Evolutionary conservation across 2,888 invertebrate genomes (phyloP).

Genomic region (Sinopyrophorus schimmeli): DNA sequence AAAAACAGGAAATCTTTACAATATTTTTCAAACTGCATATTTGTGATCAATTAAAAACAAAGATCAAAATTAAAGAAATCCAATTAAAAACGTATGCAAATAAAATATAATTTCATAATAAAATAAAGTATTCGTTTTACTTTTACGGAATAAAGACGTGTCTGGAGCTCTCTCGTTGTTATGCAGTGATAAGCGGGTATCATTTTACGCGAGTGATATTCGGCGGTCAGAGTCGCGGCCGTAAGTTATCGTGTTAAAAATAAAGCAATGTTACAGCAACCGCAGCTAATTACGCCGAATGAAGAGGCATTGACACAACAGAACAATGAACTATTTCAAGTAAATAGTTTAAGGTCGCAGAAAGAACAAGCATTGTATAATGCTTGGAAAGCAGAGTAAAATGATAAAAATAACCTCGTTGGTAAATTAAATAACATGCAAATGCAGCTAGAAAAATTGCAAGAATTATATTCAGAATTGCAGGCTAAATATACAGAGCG

Average conservation of each 20-base stretch:
- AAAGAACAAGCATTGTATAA: constrained; percentile 12
- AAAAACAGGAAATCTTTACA: too few relatives aligned
- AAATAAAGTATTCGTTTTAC: constrained; percentile 1
- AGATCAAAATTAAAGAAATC: too few relatives aligned
- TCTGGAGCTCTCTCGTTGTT: background rate
- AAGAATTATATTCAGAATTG: constrained; percentile 9
- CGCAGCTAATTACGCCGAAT: constrained; percentile 12
- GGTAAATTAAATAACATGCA: constrained; percentile 15
- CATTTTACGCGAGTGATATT: constrained; percentile 19
- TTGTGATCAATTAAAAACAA: too few relatives aligned
- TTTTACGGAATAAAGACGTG: background rate
- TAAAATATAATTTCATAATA: too few relatives aligned
- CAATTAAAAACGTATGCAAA: too few relatives aligned
- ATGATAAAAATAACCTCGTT: constrained; percentile 9
- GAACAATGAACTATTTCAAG: constrained; percentile 12
- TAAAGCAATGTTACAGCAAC: constrained; percentile 5
- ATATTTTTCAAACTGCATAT: too few relatives aligned
- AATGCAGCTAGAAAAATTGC: constrained; percentile 12
- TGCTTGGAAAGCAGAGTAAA: constrained; percentile 10
- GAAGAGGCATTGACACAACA: constrained; percentile 7
- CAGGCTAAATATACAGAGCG: constrained; percentile 8
- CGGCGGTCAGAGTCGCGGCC: constrained; percentile 14
- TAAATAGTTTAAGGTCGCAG: constrained; percentile 17
- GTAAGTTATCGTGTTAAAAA: constrained; percentile 23
- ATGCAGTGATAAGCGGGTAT: constrained; percentile 10